phyloP scores from a whole-genome alignment of 2,888 invertebrate genomes.

The Eumacrocentrus americanus region DNA sequence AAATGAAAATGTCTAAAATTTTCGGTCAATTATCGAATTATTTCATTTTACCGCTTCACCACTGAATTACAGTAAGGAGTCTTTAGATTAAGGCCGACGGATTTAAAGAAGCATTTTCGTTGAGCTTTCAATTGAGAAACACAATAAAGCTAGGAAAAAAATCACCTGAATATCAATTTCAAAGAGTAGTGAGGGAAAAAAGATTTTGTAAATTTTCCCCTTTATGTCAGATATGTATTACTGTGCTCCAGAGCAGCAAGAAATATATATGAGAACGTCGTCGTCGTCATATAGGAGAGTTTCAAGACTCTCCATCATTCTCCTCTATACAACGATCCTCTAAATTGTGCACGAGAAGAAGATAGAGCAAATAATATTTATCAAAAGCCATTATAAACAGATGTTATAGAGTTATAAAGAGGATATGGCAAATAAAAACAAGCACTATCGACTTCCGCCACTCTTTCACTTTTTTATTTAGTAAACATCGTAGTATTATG shows the following conservation, averaged over 20 bases:
- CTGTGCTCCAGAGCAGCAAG: no score
- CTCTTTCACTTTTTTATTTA: constrained; percentile 44
- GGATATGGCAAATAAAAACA: neutral
- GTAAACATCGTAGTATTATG: constrained; percentile 54
- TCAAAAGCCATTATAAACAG: constrained; percentile 3
- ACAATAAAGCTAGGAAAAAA: constrained; percentile 1
- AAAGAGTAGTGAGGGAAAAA: constrained; percentile 1
- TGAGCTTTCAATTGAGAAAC: constrained; percentile 1
- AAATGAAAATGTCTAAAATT: no score
- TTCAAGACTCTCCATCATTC: constrained; percentile 1
- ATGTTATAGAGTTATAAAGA: neutral
- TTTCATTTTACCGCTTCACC: no score
- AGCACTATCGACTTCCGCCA: neutral
- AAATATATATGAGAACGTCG: no score
- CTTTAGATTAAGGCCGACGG: neutral
- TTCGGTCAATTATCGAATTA: no score
- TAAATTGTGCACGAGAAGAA: neutral
- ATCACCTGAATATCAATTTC: no score
- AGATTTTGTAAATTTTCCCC: no score
- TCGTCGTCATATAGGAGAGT: no score
- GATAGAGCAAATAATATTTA: neutral
- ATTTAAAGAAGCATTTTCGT: neutral
- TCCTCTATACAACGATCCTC: neutral
- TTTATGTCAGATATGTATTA: no score
- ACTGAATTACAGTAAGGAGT: constrained; percentile 5